Base-by-base conservation (phyloP, 2,888 invertebrate genomes). In the Tetheella fluctuosa region DNA sequence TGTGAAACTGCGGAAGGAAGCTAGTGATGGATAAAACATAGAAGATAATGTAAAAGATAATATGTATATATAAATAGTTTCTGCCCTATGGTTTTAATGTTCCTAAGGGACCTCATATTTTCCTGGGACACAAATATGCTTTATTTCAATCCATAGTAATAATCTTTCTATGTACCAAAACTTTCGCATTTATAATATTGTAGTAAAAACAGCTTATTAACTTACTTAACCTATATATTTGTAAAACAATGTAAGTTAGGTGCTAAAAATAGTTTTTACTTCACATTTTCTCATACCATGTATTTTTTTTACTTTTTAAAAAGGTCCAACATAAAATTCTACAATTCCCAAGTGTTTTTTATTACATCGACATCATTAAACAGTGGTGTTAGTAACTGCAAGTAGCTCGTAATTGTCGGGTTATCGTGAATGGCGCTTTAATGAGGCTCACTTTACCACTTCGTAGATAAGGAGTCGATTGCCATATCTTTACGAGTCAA, bases 341-440 rank as follows among this genome's bases (percentile, higher is more conserved):
- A 48, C 20, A 55, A 37, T 34, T 55, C 13, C 34, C 55, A 23
- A 34, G 28, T 28, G 34, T 55, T n/a, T 55, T 55, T 34, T 34
- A 54, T 54, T 34, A 55, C 55, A 34, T 55, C 34, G 55, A 34
- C 34, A 23, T 55, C 30, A 37, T 55, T 55, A 55, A 48, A 34
- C 34, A 34, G 34, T 25, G 34, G 55, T 34, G 64, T 62, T 65
- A 54, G 67, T 68, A 69, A 60, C 74, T 72, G 72, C 73, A 73
- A 78, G 76, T 74, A 70, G 79, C 71, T 74, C 69, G 69, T 89
- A 87, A 88, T 88, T 82, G 81, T 73, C 59, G 74, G 79, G 81
- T 85, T 90, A 90, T 90, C 90, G 76, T 64, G 74, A 74, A 80
- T 79, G 74, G 77, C 73, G 57, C 73, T 78, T 81, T 87, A 88